Evolutionary conservation across 2,113 vertebrate genomes (phyloP).

Genomic region (Semnornis frantzii): DNA sequence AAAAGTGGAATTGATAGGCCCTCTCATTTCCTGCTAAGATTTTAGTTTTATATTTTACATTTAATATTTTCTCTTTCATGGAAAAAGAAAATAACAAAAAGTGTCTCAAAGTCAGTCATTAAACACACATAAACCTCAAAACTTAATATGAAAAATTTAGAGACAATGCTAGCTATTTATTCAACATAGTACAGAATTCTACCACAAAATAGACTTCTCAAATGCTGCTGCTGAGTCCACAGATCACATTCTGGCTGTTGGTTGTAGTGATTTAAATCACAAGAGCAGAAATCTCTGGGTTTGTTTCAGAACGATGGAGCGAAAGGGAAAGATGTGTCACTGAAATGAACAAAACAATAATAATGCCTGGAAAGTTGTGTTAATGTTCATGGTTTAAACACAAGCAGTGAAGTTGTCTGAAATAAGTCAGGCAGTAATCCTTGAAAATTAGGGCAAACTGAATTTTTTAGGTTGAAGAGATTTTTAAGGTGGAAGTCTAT

Average conservation of each 20-base stretch:
- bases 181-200: background rate
- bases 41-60: constrained; percentile 6
- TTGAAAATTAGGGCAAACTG: background rate
- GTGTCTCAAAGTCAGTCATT: background rate
- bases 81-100: background rate
- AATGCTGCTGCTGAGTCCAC: background rate
- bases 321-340: background rate
- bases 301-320: background rate
- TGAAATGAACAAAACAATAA: background rate
- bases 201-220: background rate
- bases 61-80: background rate
- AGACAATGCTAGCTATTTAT: background rate
- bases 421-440: background rate
- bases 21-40: constrained; percentile 29
- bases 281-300: background rate
- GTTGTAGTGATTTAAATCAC: background rate
- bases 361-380: background rate
- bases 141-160: background rate
- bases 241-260: background rate
- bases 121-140: background rate
- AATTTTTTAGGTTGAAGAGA: background rate
- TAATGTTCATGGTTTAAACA: background rate
- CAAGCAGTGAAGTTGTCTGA: background rate
- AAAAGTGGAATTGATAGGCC: constrained; percentile 52
- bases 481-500: background rate